Evolutionary conservation across 2,113 vertebrate species (phyloP), one percentile per base, ranked within the genome.

Genomic region (Clarias batrachus): DNA sequence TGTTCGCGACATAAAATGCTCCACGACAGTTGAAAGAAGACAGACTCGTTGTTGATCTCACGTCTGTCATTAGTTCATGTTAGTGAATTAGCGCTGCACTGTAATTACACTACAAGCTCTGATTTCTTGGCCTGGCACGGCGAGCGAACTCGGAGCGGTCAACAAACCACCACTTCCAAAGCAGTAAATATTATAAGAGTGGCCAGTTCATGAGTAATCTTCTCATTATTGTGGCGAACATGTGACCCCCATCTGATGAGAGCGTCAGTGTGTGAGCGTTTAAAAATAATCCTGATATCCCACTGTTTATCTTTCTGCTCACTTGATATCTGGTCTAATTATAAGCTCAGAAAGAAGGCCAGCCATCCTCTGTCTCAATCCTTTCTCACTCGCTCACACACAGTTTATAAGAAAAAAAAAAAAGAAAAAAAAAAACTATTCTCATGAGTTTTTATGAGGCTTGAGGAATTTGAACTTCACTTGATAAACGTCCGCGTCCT

Each of bases 321-420:
- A 95, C 95, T 93, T 94, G 94, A 95, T 94, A 94, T 92, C 91
- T 91, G 91, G 92, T 93, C 95, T 95, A 95, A 95, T 95, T 94
- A 94, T 95, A 95, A 83, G 92, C 90, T 90, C 85, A 89, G 92
- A 92, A 90, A 95, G 90, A 94, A 95, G 93, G 93, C 92, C 94
- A 93, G 93, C 92, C 94, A 93, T 92, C 91, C 88, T 91, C 91
- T 90, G 89, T 89, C 90, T 93, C 92, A 90, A 91, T 90, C 54
- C 78, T 56, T 56, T 59, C 83, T 7, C 66, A 56, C 33, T 14
- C 25, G 30, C 60, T 19, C 17, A 85, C 27, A 85, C 84, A 65
- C 74, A 56, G 12, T 10, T 10, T 21, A 52, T 52, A 8, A 1
- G 10, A 17, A 17, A 16, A 16, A 37, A 37, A 37, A 79, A 17